Percentiles rank a stretch among this genome's conserved stretches.
These are phyloP conservation scores for Gavia stellata DNA, from an alignment of 2,113 vertebrate genomes.

Conservation along the genomic window DNA sequence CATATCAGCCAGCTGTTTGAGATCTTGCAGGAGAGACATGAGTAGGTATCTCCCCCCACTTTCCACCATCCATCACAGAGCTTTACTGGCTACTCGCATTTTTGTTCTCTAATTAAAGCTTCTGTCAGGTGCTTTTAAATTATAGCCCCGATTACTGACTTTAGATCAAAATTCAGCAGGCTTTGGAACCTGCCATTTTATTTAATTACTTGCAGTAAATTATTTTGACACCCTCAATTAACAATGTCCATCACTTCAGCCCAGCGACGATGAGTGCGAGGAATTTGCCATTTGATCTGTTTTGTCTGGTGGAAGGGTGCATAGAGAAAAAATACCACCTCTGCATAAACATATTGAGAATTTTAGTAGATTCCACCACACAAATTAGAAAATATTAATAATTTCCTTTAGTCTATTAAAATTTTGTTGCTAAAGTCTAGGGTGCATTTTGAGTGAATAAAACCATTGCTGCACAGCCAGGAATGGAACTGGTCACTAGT, in stretches of 20 bases:
- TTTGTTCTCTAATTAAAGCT: slow-evolving; percentile 43
- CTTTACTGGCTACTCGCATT: not conserved
- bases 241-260: not conserved
- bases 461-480: not conserved
- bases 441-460: not conserved
- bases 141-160: slow-evolving; percentile 17
- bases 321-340: not conserved
- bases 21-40: not conserved
- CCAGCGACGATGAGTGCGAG: not conserved
- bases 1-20: not conserved
- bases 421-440: not conserved
- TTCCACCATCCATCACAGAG: slow-evolving; percentile 24
- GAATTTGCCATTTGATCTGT: slow-evolving; percentile 29
- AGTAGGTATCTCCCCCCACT: slow-evolving; percentile 19
- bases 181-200: slow-evolving; percentile 43
- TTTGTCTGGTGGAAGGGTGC: not conserved
- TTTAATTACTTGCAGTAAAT: slow-evolving; percentile 61
- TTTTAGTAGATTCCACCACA: not conserved
- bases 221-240: slow-evolving; percentile 62
- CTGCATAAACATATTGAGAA: not conserved
- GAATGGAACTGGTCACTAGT: not conserved
- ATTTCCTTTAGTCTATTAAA: not conserved
- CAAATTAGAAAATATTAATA: not conserved
- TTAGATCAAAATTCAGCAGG: slow-evolving; percentile 8
- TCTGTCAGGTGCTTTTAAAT: slow-evolving; percentile 22